These are phyloP conservation scores for Oryzias celebensis DNA, from an alignment of 2,113 vertebrate species.

Conservation along the genomic window DNA sequence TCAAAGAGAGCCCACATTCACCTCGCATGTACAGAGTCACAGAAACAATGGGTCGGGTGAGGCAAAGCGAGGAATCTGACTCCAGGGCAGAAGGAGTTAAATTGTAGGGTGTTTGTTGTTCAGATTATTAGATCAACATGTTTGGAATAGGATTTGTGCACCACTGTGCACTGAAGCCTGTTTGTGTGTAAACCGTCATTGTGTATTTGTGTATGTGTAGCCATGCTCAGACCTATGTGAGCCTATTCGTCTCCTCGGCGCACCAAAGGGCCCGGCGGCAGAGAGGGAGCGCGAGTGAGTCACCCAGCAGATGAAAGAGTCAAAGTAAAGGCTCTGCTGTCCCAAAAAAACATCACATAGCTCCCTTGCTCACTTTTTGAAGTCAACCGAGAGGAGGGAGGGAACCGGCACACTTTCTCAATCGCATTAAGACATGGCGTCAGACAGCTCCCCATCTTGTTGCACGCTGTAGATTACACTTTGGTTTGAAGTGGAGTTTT, in stretches of 20 bases:
- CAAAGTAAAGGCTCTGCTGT: slow-evolving; percentile 69
- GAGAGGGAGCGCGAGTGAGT: slow-evolving; percentile 55
- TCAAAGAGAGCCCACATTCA: slow-evolving; percentile 76
- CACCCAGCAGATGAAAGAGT: slow-evolving; percentile 76
- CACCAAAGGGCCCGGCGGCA: slow-evolving; percentile 63
- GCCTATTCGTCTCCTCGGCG: slow-evolving; percentile 53
- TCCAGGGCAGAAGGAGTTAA: slow-evolving; percentile 63
- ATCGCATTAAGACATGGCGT: slow-evolving; percentile 74
- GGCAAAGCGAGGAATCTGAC: slow-evolving; percentile 85
- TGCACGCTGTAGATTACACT: slow-evolving; percentile 68
- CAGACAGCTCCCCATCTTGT: slow-evolving; percentile 70
- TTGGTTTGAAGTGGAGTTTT: slow-evolving; percentile 70
- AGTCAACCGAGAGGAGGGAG: slow-evolving; percentile 72
- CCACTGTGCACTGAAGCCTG: slow-evolving; percentile 13
- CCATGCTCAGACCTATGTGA: slow-evolving; percentile 47
- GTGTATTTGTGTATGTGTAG: slow-evolving; percentile 22
- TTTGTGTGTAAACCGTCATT: slow-evolving; percentile 32
- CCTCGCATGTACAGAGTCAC: slow-evolving; percentile 68
- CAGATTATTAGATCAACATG: slow-evolving; percentile 17
- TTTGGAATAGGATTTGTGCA: slow-evolving; percentile 14
- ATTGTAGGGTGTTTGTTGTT: slow-evolving; percentile 32
- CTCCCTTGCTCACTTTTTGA: slow-evolving; percentile 70
- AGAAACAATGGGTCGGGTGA: slow-evolving; percentile 75
- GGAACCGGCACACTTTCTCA: slow-evolving; percentile 72
- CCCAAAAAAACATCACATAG: slow-evolving; percentile 73